Conservation (phyloP, 2,797 vertebrate species). For the Eurystomus glaucurus region DNA sequence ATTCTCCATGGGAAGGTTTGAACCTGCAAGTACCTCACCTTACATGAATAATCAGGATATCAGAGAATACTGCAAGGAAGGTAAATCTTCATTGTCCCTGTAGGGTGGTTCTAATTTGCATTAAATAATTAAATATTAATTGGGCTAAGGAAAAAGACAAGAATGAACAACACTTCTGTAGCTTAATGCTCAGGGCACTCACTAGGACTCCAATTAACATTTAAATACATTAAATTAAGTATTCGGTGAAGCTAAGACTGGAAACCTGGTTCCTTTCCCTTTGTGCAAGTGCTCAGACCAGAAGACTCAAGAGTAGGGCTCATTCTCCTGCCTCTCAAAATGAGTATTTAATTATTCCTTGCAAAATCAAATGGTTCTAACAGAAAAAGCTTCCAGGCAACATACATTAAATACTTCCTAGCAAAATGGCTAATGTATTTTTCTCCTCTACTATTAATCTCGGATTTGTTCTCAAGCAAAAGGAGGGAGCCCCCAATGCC, state of each 20-base stretch:
- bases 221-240: conserved; percentile 60
- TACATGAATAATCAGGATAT: background rate
- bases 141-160: conserved; percentile 17
- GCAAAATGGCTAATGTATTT: background rate
- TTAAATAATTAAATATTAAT: conserved; percentile 56
- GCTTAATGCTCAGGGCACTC: conserved; percentile 44
- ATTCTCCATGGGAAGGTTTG: background rate
- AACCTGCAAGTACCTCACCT: background rate
- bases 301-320: conserved; percentile 22
- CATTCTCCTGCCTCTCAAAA: conserved; percentile 23
- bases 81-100: background rate
- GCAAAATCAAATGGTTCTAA: background rate
- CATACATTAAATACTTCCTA: background rate
- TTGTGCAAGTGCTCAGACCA: background rate
- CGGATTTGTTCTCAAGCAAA: background rate
- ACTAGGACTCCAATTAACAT: conserved; percentile 64
- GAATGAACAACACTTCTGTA: conserved; percentile 35
- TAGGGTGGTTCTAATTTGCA: background rate
- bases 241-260: conserved; percentile 31
- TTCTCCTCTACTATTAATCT: background rate
- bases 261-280: background rate
- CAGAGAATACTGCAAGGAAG: background rate
- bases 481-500: background rate
- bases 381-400: background rate
- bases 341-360: conserved; percentile 42